Percentiles rank a stretch among this genome's conserved stretches.
Evolutionary conservation across 2,888 invertebrate species (phyloP).

Genomic region (Mimumesa dahlbomi): DNA sequence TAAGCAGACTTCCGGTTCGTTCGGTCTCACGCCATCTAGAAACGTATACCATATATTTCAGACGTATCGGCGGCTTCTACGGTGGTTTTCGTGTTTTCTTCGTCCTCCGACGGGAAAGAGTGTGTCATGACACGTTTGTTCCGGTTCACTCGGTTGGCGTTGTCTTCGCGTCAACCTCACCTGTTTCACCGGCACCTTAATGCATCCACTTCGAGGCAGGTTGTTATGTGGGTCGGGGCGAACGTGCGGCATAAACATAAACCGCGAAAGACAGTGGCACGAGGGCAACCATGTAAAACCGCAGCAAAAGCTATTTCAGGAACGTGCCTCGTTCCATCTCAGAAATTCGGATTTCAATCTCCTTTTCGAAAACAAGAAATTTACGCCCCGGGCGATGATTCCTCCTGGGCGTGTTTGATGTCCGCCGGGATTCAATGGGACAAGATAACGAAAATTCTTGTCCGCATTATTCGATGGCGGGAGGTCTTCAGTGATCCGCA

Average conservation of each 20-base stretch:
- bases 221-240: conserved; percentile 57
- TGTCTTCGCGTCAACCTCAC: conserved; percentile 30
- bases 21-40: conserved; percentile 6
- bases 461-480: too few relatives aligned
- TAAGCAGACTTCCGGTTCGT: conserved; percentile 6
- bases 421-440: too few relatives aligned
- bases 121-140: conserved; percentile 58
- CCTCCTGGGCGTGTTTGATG: too few relatives aligned
- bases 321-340: too few relatives aligned
- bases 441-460: too few relatives aligned
- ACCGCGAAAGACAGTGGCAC: conserved; percentile 41
- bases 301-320: too few relatives aligned
- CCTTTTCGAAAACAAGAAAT: too few relatives aligned
- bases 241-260: conserved; percentile 62
- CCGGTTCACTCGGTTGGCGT: conserved; percentile 39
- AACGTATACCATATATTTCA: neutral
- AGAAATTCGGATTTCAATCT: too few relatives aligned
- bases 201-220: conserved; percentile 32
- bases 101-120: conserved; percentile 39
- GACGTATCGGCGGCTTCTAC: conserved; percentile 13
- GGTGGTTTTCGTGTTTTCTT: conserved; percentile 44
- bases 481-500: too few relatives aligned
- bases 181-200: conserved; percentile 50
- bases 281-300: conserved; percentile 16
- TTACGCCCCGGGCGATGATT: too few relatives aligned